Conservation (phyloP, 1,140 invertebrate genomes). For the Drosophila neocordata region DNA sequence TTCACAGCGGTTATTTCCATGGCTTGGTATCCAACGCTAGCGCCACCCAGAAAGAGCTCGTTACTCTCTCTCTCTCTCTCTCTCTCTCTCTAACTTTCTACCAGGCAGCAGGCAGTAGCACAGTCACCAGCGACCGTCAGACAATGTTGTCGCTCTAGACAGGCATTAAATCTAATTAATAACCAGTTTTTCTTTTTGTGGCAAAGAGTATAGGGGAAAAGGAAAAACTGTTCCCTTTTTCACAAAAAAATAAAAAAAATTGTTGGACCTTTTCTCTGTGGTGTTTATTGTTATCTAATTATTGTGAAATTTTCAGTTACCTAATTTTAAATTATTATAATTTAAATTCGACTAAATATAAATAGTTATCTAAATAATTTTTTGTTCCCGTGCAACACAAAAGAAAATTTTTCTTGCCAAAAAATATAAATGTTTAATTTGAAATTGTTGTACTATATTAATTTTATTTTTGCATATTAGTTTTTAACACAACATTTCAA, state of each 20-base stretch:
- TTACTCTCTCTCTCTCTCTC: too few species aligned
- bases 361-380: too few species aligned
- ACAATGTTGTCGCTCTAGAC: constrained; percentile 37
- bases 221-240: background rate
- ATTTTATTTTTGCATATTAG: too few species aligned
- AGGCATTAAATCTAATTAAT: constrained; percentile 74
- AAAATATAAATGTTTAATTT: too few species aligned
- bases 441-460: too few species aligned
- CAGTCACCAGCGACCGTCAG: background rate
- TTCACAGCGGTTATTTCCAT: constrained; percentile 73
- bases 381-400: too few species aligned
- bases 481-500: too few species aligned
- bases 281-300: constrained; percentile 16
- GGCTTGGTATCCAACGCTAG: constrained; percentile 18
- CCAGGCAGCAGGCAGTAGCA: constrained; percentile 25
- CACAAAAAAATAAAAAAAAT: background rate
- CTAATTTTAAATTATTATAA: constrained; percentile 10
- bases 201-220: background rate
- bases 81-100: too few species aligned
- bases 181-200: background rate
- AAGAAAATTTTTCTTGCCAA: too few species aligned
- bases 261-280: constrained; percentile 2
- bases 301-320: constrained; percentile 8
- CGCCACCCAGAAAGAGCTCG: constrained; percentile 13
- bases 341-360: background rate